A percentile compares a stretch with the other conserved stretches of the same genome.
Evolutionary conservation across 2,888 invertebrate genomes (phyloP).

Genomic region (Serrognathus titanus): DNA sequence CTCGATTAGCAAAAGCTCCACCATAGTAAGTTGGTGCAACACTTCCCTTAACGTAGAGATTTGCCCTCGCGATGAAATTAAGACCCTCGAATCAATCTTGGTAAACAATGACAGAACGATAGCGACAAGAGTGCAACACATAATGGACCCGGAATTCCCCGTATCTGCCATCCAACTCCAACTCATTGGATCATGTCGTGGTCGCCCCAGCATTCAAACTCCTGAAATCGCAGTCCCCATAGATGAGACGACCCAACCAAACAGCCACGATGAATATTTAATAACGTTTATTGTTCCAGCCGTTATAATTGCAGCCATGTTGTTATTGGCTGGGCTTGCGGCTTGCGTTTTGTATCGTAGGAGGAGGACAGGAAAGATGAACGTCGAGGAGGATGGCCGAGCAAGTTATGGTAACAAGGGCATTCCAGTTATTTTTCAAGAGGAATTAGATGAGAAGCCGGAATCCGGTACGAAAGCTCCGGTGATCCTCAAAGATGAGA

Average conservation of each 20-base stretch:
- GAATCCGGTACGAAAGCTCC: slow-evolving; percentile 88
- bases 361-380: slow-evolving; percentile 77
- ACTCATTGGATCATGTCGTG: slow-evolving; percentile 59
- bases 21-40: slow-evolving; percentile 77
- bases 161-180: slow-evolving; percentile 63
- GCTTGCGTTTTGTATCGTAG: slow-evolving; percentile 86
- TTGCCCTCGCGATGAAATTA: slow-evolving; percentile 78
- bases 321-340: slow-evolving; percentile 80
- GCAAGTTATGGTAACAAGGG: slow-evolving; percentile 78
- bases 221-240: slow-evolving; percentile 38
- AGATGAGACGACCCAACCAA: slow-evolving; percentile 49
- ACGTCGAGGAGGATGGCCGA: slow-evolving; percentile 76
- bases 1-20: slow-evolving; percentile 64
- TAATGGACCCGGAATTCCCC: slow-evolving; percentile 70
- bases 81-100: slow-evolving; percentile 66
- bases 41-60: slow-evolving; percentile 67
- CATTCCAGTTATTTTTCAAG: slow-evolving; percentile 95
- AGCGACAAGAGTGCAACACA: slow-evolving; percentile 59
- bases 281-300: slow-evolving; percentile 87
- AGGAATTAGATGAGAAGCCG: slow-evolving; percentile 91
- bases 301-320: slow-evolving; percentile 82
- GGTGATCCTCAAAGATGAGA: slow-evolving; percentile 91
- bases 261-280: slow-evolving; percentile 61
- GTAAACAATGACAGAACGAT: slow-evolving; percentile 60
- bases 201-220: slow-evolving; percentile 31